A percentile compares a stretch with the other conserved stretches of the same genome.
phyloP scores from a whole-genome alignment of 2,113 vertebrate species.

The Anarrhichthys ocellatus region DNA sequence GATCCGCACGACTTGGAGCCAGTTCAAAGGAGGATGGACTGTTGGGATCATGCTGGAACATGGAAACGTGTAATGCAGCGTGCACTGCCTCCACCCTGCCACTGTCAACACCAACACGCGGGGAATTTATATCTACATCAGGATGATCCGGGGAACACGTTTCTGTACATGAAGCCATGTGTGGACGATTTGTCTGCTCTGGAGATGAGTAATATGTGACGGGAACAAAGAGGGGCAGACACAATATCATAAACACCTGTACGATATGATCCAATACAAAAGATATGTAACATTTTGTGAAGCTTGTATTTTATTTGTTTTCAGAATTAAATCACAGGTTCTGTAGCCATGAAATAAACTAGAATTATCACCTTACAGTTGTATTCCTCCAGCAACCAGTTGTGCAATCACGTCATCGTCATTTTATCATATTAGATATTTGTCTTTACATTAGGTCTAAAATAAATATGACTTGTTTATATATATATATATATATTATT shows the following conservation, averaged over 20 bases:
- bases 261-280: background rate
- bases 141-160: slow-evolving; percentile 33
- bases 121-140: slow-evolving; percentile 2
- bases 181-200: slow-evolving; percentile 5
- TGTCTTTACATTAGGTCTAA: no score
- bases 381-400: background rate
- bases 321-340: background rate
- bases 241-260: background rate
- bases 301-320: background rate
- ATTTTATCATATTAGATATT: background rate
- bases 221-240: background rate
- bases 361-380: background rate
- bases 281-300: background rate
- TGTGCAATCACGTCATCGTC: background rate
- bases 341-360: background rate
- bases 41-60: slow-evolving; percentile 37
- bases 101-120: slow-evolving; percentile 24
- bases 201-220: background rate
- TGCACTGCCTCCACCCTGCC: background rate
- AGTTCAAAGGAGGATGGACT: slow-evolving; percentile 65
- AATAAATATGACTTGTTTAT: no score
- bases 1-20: slow-evolving; percentile 59
- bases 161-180: slow-evolving; percentile 6
- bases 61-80: slow-evolving; percentile 32
- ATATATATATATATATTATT: no score